A percentile compares a stretch with the other conserved stretches of the same genome.
Evolutionary conservation across 2,797 vertebrate species (phyloP).

Genomic region (Clamator glandarius): DNA sequence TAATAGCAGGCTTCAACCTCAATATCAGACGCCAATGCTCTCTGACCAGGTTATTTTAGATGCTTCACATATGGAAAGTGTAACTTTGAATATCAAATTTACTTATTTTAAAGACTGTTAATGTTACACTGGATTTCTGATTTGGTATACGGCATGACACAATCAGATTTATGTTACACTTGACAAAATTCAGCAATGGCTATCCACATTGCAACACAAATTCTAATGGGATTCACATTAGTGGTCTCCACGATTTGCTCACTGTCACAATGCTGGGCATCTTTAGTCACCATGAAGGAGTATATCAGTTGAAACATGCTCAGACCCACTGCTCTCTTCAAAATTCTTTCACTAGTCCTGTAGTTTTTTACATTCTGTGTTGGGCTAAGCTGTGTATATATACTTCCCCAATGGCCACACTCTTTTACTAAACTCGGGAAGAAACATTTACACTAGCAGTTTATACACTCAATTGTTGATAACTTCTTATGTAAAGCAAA

Average conservation of each 20-base stretch:
- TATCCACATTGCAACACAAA: background rate
- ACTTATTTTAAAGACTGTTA: background rate
- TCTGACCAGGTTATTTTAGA: background rate
- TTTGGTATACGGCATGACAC: background rate
- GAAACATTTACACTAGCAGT: background rate
- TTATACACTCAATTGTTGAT: background rate
- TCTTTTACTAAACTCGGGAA: background rate
- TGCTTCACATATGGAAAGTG: fast-evolving
- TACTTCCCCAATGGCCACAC: too few relatives aligned
- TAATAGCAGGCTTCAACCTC: background rate
- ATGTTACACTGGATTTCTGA: background rate
- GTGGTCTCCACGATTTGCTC: background rate
- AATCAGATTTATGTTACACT: background rate
- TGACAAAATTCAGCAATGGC: background rate
- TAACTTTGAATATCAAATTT: background rate
- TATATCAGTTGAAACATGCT: background rate
- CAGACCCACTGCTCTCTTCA: fast-evolving
- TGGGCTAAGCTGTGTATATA: background rate
- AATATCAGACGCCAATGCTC: background rate
- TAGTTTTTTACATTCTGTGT: background rate
- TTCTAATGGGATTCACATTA: background rate
- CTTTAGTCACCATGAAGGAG: background rate
- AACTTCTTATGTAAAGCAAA: background rate
- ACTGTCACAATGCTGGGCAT: background rate
- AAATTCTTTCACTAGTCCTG: background rate